phyloP scores from a whole-genome alignment of 2,888 invertebrate species.

The Amphipyra berbera region DNA sequence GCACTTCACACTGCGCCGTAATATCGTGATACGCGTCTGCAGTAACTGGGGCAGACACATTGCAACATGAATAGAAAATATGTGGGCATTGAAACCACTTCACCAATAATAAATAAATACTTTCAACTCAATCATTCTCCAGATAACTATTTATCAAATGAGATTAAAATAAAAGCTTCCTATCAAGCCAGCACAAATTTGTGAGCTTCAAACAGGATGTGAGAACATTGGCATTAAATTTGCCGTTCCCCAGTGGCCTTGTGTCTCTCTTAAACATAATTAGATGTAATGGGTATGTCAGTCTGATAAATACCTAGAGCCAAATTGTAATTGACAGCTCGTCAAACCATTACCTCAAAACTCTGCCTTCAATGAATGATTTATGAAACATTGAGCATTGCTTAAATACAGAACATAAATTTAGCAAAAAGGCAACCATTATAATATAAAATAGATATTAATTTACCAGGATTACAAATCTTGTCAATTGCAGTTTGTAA shows the following conservation, averaged over 20 bases:
- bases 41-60: constrained; percentile 59
- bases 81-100: constrained; percentile 28
- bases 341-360: constrained; percentile 31
- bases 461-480: constrained; percentile 32
- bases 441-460: constrained; percentile 15
- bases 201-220: constrained; percentile 44
- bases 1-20: constrained; percentile 38
- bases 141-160: constrained; percentile 2
- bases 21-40: constrained; percentile 57
- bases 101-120: constrained; percentile 13
- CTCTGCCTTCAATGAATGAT: constrained; percentile 52
- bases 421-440: constrained; percentile 39
- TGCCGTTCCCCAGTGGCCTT: constrained; percentile 61
- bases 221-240: constrained; percentile 58
- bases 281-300: constrained; percentile 63
- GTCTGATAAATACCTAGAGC: constrained; percentile 62
- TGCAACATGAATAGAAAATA: constrained; percentile 53
- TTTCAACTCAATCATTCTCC: constrained; percentile 3
- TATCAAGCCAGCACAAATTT: constrained; percentile 26
- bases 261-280: constrained; percentile 59
- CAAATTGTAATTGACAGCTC: constrained; percentile 47
- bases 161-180: constrained; percentile 1
- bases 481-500: constrained; percentile 85
- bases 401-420: constrained; percentile 49
- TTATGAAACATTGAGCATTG: constrained; percentile 39